Conservation (phyloP, 2,888 invertebrate species). For the Nipponacmea schrenckii region DNA sequence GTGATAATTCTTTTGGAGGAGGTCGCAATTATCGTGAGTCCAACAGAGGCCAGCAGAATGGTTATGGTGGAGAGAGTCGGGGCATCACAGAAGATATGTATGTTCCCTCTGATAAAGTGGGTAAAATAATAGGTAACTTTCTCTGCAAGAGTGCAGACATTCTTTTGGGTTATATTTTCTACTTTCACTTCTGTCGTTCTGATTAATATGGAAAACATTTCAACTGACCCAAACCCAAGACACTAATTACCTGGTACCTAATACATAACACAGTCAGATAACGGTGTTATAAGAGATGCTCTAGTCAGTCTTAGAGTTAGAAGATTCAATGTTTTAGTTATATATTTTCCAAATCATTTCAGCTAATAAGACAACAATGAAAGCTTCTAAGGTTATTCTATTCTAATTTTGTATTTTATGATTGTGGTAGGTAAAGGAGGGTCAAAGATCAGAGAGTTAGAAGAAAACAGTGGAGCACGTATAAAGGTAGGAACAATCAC, state of each 20-base stretch:
- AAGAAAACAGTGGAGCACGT: slow-evolving; percentile 51
- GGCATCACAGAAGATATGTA: slow-evolving; percentile 28
- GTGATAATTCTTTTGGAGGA: background rate
- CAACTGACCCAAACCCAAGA: too few relatives aligned
- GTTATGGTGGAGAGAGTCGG: slow-evolving; percentile 6
- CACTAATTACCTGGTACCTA: too few relatives aligned
- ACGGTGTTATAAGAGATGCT: too few relatives aligned
- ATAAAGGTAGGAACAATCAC: slow-evolving; percentile 69
- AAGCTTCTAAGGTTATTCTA: too few relatives aligned
- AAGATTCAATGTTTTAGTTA: too few relatives aligned
- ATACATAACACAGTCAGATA: too few relatives aligned
- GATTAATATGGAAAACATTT: too few relatives aligned
- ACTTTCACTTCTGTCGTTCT: too few relatives aligned
- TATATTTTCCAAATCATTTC: too few relatives aligned
- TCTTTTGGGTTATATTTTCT: background rate
- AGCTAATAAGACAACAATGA: too few relatives aligned
- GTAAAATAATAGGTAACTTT: slow-evolving; percentile 40
- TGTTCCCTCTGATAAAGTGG: slow-evolving; percentile 39
- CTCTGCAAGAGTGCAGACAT: background rate
- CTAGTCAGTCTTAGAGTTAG: too few relatives aligned
- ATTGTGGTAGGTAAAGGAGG: slow-evolving; percentile 58
- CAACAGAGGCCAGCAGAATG: slow-evolving; percentile 10
- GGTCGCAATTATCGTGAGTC: too few relatives aligned
- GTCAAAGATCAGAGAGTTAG: slow-evolving; percentile 58
- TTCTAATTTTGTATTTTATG: background rate